Base-by-base conservation (phyloP, 2,113 vertebrate genomes). In the Ivindomyrus marchei region DNA sequence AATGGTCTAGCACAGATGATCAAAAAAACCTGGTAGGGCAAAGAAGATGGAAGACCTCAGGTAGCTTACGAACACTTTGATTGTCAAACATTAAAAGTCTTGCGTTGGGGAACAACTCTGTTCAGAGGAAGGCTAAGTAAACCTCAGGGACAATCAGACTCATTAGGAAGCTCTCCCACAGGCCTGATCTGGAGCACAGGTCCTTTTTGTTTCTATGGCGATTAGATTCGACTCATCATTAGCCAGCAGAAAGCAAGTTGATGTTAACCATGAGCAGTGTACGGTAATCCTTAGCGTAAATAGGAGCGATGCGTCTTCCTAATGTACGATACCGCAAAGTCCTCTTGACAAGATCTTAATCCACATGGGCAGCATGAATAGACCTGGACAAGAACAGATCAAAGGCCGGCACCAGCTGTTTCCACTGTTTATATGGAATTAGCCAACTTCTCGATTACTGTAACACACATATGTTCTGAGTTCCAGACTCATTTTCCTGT, bases 161-260 rank as follows among this genome's bases (percentile, higher is more conserved):
- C 85, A 87, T 87, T 87, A 87, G 50, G 85, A 49, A 21, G n/a
- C 31, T 36, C 49, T 53, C 85, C 85, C 85, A 53, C 49, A 87
- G 85, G 85, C 85, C 85, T 39, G 85, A 53, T 87, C 50, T 36
- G 15, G 47, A 87, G 50, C 27, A 31, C 7, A 24, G 15, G 47
- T 21, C 85, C 85, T 19, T 87, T 87, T 87, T 53, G 85, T 87
- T 87, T 87, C 85, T 87, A 87, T 87, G 50, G 85, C 85, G 85
- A 87, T 53, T 56, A 52, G 50, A 53, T 27, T 36, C 47, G 7
- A 49, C 46, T 87, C 50, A 39, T 53, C 85, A 87, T 87, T 87
- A 87, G 46, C 50, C 85, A 87, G 27, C 15, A 50, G 49, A 87
- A 31, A 11, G 85, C 27, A 53, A 87, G 85, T 9, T 39, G 31